Evolutionary conservation across 2,113 vertebrate species (phyloP), one percentile per base, ranked within the genome.

Genomic region (Rhynchopsitta pachyrhyncha): DNA sequence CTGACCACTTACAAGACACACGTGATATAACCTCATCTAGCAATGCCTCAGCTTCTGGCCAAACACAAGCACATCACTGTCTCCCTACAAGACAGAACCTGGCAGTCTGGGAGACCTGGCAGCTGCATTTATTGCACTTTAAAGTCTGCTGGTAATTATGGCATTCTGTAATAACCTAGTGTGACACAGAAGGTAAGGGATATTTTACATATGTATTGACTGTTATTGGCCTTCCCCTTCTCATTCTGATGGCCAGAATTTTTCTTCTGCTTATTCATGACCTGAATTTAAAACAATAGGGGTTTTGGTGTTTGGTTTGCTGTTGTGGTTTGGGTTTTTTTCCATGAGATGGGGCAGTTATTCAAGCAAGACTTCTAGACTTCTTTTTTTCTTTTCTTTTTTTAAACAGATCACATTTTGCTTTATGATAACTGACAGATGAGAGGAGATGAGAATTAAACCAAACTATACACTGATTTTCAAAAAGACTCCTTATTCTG

Each of bases 11-110:
- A n/a, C 22, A 78, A 55, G 52, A 69, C 37, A 25, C 25, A 11
- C 3, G 6, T 1, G 1, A 35, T 42, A 46, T 2, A 41, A 35
- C 6, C 17, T 55, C 1, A 1, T 7, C 15, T 16, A 46, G 35
- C 0, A 1, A 80, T 22, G 31, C 19, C 69, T 69, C 15, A 33
- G 16, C 25, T 71, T 75, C 68, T 79, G 8, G 24, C 35, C 37
- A 60, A 53, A 76, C 9, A 24, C 28, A 42, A 19, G 46, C 37
- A 41, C 41, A 33, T 35, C 46, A 39, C 18, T 16, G 15, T 68
- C 57, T 23, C 9, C 37, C 47, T 57, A 35, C 44, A 53, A 46
- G 27, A 33, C 84, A 67, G 13, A 27, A 44, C 18, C 33, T 29
- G 22, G 20, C 39, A 49, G 39, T 7, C 44, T 44, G 11, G 49